Base-by-base conservation (phyloP, 37 sponge, comb jelly and placozoan species). In the Lycopodina hypogea region DNA sequence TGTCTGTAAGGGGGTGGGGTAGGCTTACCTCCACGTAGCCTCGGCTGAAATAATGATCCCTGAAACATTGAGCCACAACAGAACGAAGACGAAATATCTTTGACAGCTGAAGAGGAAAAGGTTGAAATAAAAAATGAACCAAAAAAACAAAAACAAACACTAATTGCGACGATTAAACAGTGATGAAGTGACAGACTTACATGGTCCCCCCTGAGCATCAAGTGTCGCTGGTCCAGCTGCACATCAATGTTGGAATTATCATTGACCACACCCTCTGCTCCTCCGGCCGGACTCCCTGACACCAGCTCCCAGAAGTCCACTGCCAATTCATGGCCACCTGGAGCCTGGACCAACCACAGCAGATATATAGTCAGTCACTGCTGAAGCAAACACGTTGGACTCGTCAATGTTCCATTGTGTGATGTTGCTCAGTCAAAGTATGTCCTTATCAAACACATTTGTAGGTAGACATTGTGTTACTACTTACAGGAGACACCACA, bases 301-400 rank as follows among this genome's bases (percentile, higher is more conserved):
- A 99, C 82, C 72, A 99, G 51, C 84, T 96, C 94, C 99, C 99
- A 99, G 80, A 86, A 99, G 65, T 99, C 99, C 30, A 86, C 90
- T 8, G 77, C 39, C 23, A 99, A 84, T 78, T 99, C 99, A 42
- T 91, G 91, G 21, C 99, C 99, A 38, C 96, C 96, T 56, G 99
- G 99, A 42, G 99, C 99, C 89, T 91, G 42, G n/a, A 24, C 32
- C 18, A 65, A 58, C 48, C 48, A 45, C 48, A 45, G 42, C 15
- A 45, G 48, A 35, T n/a, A 35, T 39, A 71, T 59, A 51, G 56
- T 45, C 48, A 12, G 48, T 60, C 6, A 60, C 28, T 64, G 79
- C 21, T 38, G 67, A 36, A 45, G 61, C 14, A 28, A 18, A 18
- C 17, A 18, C 17, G 56, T 14, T 14, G 18, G 17, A 53, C 14